Conservation (phyloP, 2,113 vertebrate species). For the Datnioides undecimradiatus region DNA sequence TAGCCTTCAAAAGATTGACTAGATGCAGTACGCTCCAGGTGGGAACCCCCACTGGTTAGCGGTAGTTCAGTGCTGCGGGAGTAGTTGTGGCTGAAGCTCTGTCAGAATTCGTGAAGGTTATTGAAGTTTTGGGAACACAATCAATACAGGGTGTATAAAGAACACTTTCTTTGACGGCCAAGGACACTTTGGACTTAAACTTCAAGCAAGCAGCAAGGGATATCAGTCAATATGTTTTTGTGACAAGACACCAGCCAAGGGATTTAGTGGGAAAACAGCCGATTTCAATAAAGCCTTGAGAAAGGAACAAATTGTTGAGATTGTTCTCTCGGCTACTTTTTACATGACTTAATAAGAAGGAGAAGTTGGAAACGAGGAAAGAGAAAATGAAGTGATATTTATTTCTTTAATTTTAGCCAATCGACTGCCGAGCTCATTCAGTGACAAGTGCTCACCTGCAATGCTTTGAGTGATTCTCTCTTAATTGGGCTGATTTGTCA, state of each 20-base stretch:
- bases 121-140: conserved; percentile 74
- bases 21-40: conserved; percentile 56
- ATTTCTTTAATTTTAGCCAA: conserved; percentile 60
- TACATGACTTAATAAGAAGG: conserved; percentile 42
- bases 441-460: conserved; percentile 77
- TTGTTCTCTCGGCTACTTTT: conserved; percentile 51
- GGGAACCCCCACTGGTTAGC: conserved; percentile 62
- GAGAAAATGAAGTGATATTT: conserved; percentile 60
- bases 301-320: conserved; percentile 45
- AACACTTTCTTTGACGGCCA: conserved; percentile 64
- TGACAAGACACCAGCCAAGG: conserved; percentile 68
- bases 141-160: conserved; percentile 70
- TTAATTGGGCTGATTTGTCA: conserved; percentile 74
- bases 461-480: conserved; percentile 53
- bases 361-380: neutral
- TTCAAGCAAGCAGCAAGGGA: conserved; percentile 57
- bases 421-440: conserved; percentile 53
- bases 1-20: conserved; percentile 68
- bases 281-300: conserved; percentile 62
- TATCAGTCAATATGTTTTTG: conserved; percentile 73
- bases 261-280: conserved; percentile 63
- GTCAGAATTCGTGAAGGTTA: conserved; percentile 74
- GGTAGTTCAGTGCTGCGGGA: conserved; percentile 43
- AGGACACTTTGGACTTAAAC: conserved; percentile 69
- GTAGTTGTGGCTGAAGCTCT: conserved; percentile 54